These are phyloP conservation scores for Rosalia funebris DNA, from an alignment of 2,888 invertebrate genomes.

Conservation along the genomic window DNA sequence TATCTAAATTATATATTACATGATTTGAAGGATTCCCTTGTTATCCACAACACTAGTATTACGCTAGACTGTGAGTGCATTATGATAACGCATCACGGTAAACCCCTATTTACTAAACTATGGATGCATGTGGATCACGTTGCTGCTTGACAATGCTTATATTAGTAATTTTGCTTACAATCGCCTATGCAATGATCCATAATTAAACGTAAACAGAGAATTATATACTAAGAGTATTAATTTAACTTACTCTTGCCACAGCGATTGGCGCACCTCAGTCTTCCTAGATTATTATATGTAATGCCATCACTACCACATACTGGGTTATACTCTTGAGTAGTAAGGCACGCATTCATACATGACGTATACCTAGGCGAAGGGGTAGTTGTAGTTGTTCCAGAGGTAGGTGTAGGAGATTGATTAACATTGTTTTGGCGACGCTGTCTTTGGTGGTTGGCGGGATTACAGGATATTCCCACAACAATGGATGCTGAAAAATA, in stretches of 20 bases:
- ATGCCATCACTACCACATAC: constrained; percentile 63
- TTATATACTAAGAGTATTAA: too few species aligned
- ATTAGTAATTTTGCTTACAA: too few species aligned
- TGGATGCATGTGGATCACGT: too few species aligned
- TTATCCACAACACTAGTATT: too few species aligned
- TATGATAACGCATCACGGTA: too few species aligned
- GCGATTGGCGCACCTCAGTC: constrained; percentile 59
- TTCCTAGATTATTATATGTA: constrained; percentile 61
- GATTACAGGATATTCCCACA: constrained; percentile 4
- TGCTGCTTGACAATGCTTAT: too few species aligned
- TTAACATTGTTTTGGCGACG: not conserved
- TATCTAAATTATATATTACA: too few species aligned
- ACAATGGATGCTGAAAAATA: not conserved
- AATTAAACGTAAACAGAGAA: too few species aligned
- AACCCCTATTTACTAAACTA: too few species aligned
- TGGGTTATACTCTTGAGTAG: constrained; percentile 63
- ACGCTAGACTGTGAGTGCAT: too few species aligned
- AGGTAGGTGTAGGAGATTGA: not conserved
- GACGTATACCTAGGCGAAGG: constrained; percentile 40
- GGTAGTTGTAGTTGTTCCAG: constrained; percentile 41
- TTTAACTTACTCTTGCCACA: constrained; percentile 64
- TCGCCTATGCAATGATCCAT: too few species aligned
- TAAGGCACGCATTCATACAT: constrained; percentile 55
- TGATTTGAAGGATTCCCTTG: too few species aligned
- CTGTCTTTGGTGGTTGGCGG: constrained; percentile 1